Conservation (phyloP, 2,888 invertebrate genomes). For the Synergus itoensis region DNA sequence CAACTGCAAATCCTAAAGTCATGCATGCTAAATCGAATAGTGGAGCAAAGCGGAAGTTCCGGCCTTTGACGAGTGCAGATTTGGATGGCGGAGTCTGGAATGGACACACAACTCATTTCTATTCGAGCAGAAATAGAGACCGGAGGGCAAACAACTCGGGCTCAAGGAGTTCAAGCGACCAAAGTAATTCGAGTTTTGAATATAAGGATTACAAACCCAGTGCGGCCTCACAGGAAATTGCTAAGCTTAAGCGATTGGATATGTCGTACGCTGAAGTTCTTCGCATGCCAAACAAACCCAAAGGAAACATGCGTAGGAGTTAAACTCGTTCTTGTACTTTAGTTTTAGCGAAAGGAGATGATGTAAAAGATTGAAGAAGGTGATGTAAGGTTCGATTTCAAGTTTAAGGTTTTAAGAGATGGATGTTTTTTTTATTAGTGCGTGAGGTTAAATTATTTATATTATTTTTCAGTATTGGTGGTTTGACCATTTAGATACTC, state of each 20-base stretch:
- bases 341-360: slow-evolving; percentile 25
- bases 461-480: slow-evolving; percentile 51
- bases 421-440: not conserved
- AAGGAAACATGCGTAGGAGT: slow-evolving; percentile 61
- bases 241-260: slow-evolving; percentile 89
- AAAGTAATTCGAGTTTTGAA: slow-evolving; percentile 51
- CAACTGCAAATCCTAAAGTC: slow-evolving; percentile 84
- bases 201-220: slow-evolving; percentile 81
- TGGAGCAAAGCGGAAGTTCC: slow-evolving; percentile 80
- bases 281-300: slow-evolving; percentile 83
- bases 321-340: slow-evolving; percentile 19
- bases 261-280: slow-evolving; percentile 92
- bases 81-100: slow-evolving; percentile 81
- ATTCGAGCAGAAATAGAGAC: slow-evolving; percentile 75
- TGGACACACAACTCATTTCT: slow-evolving; percentile 86
- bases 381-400: not conserved
- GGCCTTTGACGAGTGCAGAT: slow-evolving; percentile 78
- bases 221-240: slow-evolving; percentile 90
- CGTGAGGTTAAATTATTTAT: slow-evolving; percentile 28
- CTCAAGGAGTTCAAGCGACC: slow-evolving; percentile 43
- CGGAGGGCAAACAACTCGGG: slow-evolving; percentile 42
- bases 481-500: slow-evolving; percentile 47
- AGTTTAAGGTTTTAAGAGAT: not conserved
- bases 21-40: slow-evolving; percentile 80
- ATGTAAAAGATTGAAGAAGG: not conserved